phyloP scores from a whole-genome alignment of 2,113 vertebrate genomes.

The Falcunculus frontatus region DNA sequence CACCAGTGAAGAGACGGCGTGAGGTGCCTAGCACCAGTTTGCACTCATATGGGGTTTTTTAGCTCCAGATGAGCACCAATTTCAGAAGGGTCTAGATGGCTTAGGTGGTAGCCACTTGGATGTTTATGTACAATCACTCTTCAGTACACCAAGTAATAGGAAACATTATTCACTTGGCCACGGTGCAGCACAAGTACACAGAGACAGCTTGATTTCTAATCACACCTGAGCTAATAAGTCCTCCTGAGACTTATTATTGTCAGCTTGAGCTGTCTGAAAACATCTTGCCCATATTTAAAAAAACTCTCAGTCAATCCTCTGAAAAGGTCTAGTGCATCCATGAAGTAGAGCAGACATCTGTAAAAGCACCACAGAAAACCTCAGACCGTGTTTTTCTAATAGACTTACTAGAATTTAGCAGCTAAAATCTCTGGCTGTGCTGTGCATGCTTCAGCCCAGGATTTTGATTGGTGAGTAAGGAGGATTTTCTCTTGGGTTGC shows the following conservation, averaged over 20 bases:
- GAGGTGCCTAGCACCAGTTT: neutral
- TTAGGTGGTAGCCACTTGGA: neutral
- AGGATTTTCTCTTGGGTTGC: neutral
- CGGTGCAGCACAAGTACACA: neutral
- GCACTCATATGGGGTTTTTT: accelerated
- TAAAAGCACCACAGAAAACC: slow-evolving; percentile 8
- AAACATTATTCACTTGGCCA: slow-evolving; percentile 28
- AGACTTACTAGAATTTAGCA: neutral
- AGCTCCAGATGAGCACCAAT: neutral
- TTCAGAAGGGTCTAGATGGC: neutral
- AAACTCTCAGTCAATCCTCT: neutral
- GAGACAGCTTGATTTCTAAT: slow-evolving; percentile 41
- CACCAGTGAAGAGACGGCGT: neutral
- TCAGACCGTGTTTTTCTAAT: neutral
- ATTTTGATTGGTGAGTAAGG: neutral
- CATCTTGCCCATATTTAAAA: neutral
- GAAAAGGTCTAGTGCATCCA: neutral
- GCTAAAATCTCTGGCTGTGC: neutral
- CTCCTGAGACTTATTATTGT: slow-evolving; percentile 44
- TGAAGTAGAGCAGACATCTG: neutral
- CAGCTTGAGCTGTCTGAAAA: slow-evolving; percentile 34
- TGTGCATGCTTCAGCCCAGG: neutral
- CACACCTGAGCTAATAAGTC: slow-evolving; percentile 54
- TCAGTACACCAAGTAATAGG: neutral
- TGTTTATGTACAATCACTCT: neutral